Evolutionary conservation across 2,797 vertebrate species (phyloP), one percentile per base, ranked within the genome.

Genomic region (Dermochelys coriacea): DNA sequence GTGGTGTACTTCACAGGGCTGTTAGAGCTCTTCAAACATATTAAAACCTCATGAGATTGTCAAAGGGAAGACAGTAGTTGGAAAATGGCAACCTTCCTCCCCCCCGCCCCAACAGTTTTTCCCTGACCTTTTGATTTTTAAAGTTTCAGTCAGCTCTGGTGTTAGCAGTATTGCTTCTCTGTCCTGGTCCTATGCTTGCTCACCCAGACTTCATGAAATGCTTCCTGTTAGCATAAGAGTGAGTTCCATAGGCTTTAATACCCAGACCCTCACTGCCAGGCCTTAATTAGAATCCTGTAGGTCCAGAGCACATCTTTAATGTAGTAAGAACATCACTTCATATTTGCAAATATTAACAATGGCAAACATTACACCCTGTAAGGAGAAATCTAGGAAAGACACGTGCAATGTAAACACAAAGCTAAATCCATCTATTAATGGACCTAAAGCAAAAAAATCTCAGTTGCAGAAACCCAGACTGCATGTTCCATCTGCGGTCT

Each of bases 281-380:
- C 84, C 37, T 86, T 81, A 83, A 88, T 79, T 51, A 29, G 85
- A 89, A 84, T 54, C 71, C 85, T 61, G 11, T 54, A 93, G 52
- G 15, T 81, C 55, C 68, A 86, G 37, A 54, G 1, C n/a, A 11
- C 5, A 25, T 51, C 49, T 87, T 85, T 80, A 55, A 94, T 87
- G 80, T 25, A 91, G 85, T 79, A 55, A 78, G 54, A 27, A 5
- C 64, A 23, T 27, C 78, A 52, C 71, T 88, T 75, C 75, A 18
- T 25, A 55, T 23, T 87, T 95, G 81, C 71, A 85, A 2, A 6
- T 71, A 23, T n/a, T 41, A 41, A 71, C 21, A 23, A 37, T 37
- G n/a, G n/a, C 21, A 23, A 10, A 41, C n/a, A 41, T 12, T 71
- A 6, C n/a, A 71, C n/a, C 18, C 64, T 71, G 64, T 21, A 23